Evolutionary conservation across 30 jellyfish, hydroid and myxozoan species (phyloP), one percentile per base, ranked within the genome.

Genomic region (Aurelia sp.): DNA sequence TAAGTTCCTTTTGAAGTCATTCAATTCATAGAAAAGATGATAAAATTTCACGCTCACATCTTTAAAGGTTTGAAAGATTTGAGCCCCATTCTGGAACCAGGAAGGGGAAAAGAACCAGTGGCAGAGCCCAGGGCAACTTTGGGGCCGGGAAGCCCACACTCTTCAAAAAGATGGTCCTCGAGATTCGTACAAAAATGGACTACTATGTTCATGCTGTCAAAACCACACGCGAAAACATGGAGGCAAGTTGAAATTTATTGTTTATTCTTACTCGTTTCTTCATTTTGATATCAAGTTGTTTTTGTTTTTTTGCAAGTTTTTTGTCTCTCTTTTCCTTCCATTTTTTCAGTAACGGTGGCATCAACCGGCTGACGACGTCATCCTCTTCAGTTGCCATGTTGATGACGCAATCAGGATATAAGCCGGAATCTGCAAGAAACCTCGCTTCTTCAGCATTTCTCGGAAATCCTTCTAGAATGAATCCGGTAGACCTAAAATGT

Each of bases 401-500:
- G 27, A 95, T 59, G 48, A 75, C 90, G 62, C 97, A 97, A 87
- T 95, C 99, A 13, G 97, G 97, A 53, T 74, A 95, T 0, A 89
- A 78, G 10, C 99, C 99, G 62, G 95, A 60, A 63, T 74, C 97
- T 8, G 96, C 84, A 12, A 95, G 90, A 65, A 51, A 90, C 27
- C 90, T 79, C 35, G 84, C 98, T 72, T 95, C 99, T 72, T 95
- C 99, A 2, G 97, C 47, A 4, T 91, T 89, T 20, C 99, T 72
- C n/a, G 99, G 99, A 64, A 95, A 95, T 20, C 99, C 98, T 82
- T 95, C 99, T 71, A 95, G 85, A 10, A 95, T 83, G 53, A 95
- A 95, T 13, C 99, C 99, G 38, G 90, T 80, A 21, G 97, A 85
- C 82, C 99, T 95, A 64, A 51, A 38, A 50, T 44, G 55, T 9